Percentiles rank a stretch among this genome's conserved stretches.
Conservation (phyloP, 2,797 vertebrate genomes). For the Pantherophis vulpinus region DNA sequence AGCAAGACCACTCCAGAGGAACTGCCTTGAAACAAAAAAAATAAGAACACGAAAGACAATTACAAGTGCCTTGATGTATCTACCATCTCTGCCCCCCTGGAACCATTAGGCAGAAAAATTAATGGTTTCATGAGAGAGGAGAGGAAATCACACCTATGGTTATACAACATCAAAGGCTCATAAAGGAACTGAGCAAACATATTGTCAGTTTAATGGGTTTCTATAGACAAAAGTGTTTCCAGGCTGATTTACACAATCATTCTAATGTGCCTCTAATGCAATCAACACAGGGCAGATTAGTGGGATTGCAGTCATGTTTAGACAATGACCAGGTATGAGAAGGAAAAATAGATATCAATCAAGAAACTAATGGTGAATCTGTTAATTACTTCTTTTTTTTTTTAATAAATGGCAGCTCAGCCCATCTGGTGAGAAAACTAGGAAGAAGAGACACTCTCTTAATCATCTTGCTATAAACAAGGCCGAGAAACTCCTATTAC, state of each 20-base stretch:
- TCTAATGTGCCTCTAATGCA: not conserved
- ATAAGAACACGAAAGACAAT: not conserved
- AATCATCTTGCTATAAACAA: not conserved
- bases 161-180: not conserved
- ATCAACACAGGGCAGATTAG: not conserved
- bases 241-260: conserved; percentile 2
- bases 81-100: not conserved
- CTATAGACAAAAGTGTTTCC: not conserved
- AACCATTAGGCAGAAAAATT: conserved; percentile 14
- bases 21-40: not conserved
- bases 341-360: not conserved
- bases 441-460: not conserved
- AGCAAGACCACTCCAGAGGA: not conserved
- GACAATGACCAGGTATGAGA: not conserved
- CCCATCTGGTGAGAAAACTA: not conserved
- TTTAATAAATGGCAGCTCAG: not conserved
- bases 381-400: not conserved
- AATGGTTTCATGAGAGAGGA: conserved; percentile 19
- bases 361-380: not conserved
- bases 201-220: accelerated
- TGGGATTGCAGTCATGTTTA: not conserved
- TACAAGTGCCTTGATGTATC: conserved; percentile 1
- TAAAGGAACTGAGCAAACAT: not conserved
- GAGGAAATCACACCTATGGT: conserved; percentile 1
- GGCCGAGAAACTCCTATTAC: not conserved